A percentile compares a stretch with the other conserved stretches of the same genome.
These are phyloP conservation scores for Dendrophyllia cribrosa DNA, from an alignment of 64 coral and sea anemone species.

Conservation along the genomic window DNA sequence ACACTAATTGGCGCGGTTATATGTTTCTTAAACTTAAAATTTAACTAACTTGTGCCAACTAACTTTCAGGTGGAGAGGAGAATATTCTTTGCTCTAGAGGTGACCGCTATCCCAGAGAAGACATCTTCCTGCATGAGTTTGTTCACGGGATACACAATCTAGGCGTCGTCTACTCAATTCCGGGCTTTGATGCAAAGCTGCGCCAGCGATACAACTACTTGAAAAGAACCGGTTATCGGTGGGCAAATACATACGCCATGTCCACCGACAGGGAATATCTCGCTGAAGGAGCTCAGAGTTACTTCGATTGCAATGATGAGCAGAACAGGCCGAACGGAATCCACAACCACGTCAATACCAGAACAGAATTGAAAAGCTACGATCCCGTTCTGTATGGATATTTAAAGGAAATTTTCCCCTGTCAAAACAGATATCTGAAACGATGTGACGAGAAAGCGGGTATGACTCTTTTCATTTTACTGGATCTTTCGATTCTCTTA, in stretches of 20 bases:
- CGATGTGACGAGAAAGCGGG: conserved; percentile 79
- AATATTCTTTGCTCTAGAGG: conserved; percentile 79
- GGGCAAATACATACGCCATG: conserved; percentile 93
- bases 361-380: conserved; percentile 68
- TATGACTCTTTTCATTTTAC: neutral
- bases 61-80: conserved; percentile 82
- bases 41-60: neutral
- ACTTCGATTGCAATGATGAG: conserved; percentile 87
- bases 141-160: conserved; percentile 88
- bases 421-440: conserved; percentile 79
- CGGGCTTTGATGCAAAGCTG: conserved; percentile 73
- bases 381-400: conserved; percentile 86
- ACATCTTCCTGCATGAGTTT: conserved; percentile 98
- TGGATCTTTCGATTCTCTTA: neutral
- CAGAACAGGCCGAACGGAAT: conserved; percentile 74
- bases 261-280: conserved; percentile 89
- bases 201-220: conserved; percentile 77
- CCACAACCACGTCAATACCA: conserved; percentile 94
- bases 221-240: conserved; percentile 29
- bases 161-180: conserved; percentile 73
- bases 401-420: conserved; percentile 89
- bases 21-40: too few relatives aligned
- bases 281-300: conserved; percentile 94
- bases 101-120: conserved; percentile 83
- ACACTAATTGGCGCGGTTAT: too few relatives aligned